phyloP scores from a whole-genome alignment of 2,888 invertebrate genomes.

The Platycnemis pennipes region DNA sequence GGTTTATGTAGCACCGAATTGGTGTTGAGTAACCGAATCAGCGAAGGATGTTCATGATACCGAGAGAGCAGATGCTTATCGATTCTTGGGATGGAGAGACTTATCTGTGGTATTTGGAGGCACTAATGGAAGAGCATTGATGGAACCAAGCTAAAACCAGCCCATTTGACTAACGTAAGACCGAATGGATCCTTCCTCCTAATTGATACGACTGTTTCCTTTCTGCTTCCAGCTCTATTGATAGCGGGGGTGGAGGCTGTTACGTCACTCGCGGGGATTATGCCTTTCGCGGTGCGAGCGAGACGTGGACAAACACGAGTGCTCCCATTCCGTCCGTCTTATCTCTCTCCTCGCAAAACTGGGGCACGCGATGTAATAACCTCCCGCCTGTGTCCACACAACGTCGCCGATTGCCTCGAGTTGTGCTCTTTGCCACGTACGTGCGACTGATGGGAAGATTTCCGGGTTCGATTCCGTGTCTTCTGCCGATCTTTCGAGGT shows the following conservation, averaged over 20 bases:
- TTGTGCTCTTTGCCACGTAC: not conserved
- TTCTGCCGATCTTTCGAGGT: too few species aligned
- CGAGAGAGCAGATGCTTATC: too few species aligned
- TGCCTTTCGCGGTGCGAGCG: not conserved
- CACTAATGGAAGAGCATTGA: too few species aligned
- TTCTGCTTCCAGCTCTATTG: too few species aligned
- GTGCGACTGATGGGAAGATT: not conserved
- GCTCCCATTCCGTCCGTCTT: conserved; percentile 12
- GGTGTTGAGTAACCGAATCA: not conserved
- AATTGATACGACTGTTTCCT: too few species aligned
- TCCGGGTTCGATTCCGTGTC: not conserved
- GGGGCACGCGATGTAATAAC: not conserved
- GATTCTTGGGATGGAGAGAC: too few species aligned
- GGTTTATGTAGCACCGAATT: too few species aligned
- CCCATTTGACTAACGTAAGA: too few species aligned
- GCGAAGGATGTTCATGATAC: not conserved
- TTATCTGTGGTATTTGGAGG: too few species aligned
- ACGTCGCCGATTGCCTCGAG: not conserved
- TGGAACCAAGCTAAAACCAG: too few species aligned
- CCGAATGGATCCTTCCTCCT: too few species aligned
- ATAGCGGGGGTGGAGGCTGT: too few species aligned
- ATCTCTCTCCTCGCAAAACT: not conserved
- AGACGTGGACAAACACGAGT: not conserved
- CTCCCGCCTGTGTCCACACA: not conserved
- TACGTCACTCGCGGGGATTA: not conserved